phyloP scores from a whole-genome alignment of 2,797 vertebrate genomes.

The Hyperoplus immaculatus region DNA sequence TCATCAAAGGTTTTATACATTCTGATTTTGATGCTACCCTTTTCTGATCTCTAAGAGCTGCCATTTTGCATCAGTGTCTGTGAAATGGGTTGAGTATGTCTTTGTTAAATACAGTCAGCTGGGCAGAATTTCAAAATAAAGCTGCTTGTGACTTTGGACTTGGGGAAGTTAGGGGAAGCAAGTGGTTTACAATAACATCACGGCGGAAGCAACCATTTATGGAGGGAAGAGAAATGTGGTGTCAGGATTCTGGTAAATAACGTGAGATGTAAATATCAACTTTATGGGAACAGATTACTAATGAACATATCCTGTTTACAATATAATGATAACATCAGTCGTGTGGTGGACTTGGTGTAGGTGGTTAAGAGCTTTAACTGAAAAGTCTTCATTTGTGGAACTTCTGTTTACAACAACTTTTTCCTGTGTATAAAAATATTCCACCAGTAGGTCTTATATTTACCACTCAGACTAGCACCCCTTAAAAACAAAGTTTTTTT shows the following conservation, averaged over 20 bases:
- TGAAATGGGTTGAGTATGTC: slow-evolving; percentile 28
- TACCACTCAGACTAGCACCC: slow-evolving; percentile 7
- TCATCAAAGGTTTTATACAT: slow-evolving; percentile 45
- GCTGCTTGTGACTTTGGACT: slow-evolving; percentile 26
- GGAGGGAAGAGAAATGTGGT: slow-evolving; percentile 50
- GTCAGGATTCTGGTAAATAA: slow-evolving; percentile 66
- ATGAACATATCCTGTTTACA: slow-evolving; percentile 76
- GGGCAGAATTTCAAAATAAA: slow-evolving; percentile 41
- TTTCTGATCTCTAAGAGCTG: slow-evolving; percentile 57
- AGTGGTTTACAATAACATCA: slow-evolving; percentile 62
- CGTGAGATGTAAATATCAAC: slow-evolving; percentile 54
- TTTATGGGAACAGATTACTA: slow-evolving; percentile 58
- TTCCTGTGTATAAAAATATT: slow-evolving; percentile 1
- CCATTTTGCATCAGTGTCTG: slow-evolving; percentile 56
- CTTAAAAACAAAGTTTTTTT: slow-evolving; percentile 12
- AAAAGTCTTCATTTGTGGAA: slow-evolving; percentile 25
- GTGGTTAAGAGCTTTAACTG: slow-evolving; percentile 39
- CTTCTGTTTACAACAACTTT: slow-evolving; percentile 10
- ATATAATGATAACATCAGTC: slow-evolving; percentile 57
- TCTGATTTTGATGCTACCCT: slow-evolving; percentile 52
- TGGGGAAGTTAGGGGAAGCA: slow-evolving; percentile 45
- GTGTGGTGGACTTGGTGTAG: slow-evolving; percentile 42
- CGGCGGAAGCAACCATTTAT: slow-evolving; percentile 37
- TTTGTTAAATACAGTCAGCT: slow-evolving; percentile 27
- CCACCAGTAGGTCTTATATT: slow-evolving; percentile 10